Evolutionary conservation across 1,140 invertebrate species (phyloP).

Genomic region (Camponotus vicinus): DNA sequence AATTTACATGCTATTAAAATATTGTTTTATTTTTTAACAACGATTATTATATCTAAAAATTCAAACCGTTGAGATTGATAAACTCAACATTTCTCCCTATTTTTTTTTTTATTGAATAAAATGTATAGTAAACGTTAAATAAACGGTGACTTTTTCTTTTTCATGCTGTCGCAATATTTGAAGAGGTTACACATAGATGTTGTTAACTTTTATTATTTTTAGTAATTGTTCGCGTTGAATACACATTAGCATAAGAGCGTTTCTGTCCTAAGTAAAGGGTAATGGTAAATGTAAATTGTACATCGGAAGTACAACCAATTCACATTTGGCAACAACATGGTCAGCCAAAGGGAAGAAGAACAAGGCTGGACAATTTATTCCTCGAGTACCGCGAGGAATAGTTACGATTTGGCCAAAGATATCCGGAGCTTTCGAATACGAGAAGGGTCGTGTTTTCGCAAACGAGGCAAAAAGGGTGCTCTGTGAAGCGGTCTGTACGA

Average conservation of each 20-base stretch:
- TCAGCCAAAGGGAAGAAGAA: conserved; percentile 40
- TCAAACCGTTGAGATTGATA: not conserved
- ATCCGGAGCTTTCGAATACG: conserved; percentile 51
- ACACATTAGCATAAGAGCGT: not conserved
- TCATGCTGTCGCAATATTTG: not conserved
- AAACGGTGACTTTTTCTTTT: not conserved
- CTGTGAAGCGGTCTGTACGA: conserved; percentile 1
- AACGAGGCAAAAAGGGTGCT: conserved; percentile 66
- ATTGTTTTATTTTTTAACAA: not conserved
- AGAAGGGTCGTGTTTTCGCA: conserved; percentile 61
- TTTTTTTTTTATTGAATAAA: not conserved
- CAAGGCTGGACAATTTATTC: conserved; percentile 71
- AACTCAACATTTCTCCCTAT: not conserved
- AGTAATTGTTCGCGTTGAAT: conserved; percentile 5
- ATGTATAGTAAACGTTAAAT: not conserved
- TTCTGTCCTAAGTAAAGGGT: conserved; percentile 2
- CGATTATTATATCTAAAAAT: conserved; percentile 31
- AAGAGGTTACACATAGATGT: not conserved
- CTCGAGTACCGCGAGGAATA: conserved; percentile 61
- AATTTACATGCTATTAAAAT: conserved; percentile 16
- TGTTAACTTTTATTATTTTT: not conserved
- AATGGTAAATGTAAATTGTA: conserved; percentile 57
- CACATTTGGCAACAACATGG: conserved; percentile 64
- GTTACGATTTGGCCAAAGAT: conserved; percentile 64
- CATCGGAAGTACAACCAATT: conserved; percentile 62